Evolutionary conservation across 1,140 invertebrate genomes (phyloP).

Genomic region (Macrobrachium rosenbergii): DNA sequence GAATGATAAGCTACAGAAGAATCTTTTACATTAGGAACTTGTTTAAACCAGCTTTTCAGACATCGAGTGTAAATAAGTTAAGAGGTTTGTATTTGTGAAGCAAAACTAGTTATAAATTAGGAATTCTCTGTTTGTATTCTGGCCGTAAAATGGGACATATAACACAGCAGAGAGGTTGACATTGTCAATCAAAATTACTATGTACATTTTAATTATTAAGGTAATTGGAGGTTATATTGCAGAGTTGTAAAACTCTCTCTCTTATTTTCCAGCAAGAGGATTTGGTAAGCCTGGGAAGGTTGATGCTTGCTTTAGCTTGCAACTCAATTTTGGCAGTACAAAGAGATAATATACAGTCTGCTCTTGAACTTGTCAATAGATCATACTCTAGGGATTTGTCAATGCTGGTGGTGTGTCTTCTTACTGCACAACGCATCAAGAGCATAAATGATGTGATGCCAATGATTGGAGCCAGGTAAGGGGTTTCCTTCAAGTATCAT

Average conservation of each 20-base stretch:
- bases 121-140: too few species aligned
- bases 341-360: conserved; percentile 85
- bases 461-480: conserved; percentile 84
- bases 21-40: too few species aligned
- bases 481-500: neutral
- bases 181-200: neutral
- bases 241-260: neutral
- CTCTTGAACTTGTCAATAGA: conserved; percentile 84
- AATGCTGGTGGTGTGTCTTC: conserved; percentile 88
- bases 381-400: conserved; percentile 86
- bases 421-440: conserved; percentile 69
- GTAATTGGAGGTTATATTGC: conserved; percentile 20
- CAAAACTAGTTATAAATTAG: too few species aligned
- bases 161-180: too few species aligned
- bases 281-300: conserved; percentile 88
- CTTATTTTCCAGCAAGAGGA: conserved; percentile 83
- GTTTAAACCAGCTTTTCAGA: too few species aligned
- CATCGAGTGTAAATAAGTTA: too few species aligned
- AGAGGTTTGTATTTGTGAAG: too few species aligned
- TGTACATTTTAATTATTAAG: neutral
- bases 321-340: conserved; percentile 89
- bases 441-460: conserved; percentile 98
- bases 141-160: too few species aligned
- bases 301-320: conserved; percentile 92
- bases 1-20: too few species aligned